Percentiles rank a stretch among this genome's conserved stretches.
Evolutionary conservation across 2,888 invertebrate genomes (phyloP).

Genomic region (Drosophila meridionalis): DNA sequence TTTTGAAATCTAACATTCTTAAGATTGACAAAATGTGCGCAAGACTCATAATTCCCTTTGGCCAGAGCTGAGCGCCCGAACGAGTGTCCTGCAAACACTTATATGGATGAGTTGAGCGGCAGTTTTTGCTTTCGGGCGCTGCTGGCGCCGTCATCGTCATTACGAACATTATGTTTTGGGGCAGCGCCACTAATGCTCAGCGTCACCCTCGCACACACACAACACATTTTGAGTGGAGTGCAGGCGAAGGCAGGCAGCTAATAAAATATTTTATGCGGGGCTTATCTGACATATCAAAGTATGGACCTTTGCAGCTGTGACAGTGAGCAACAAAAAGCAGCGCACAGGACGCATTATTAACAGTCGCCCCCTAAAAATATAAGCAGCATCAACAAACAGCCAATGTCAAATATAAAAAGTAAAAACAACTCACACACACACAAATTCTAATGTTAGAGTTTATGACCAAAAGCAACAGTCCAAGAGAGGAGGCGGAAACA

Average conservation of each 20-base stretch:
- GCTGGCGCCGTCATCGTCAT: slow-evolving; percentile 62
- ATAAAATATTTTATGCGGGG: slow-evolving; percentile 78
- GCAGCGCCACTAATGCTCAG: slow-evolving; percentile 11
- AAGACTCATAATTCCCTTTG: not conserved
- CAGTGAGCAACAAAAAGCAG: slow-evolving; percentile 55
- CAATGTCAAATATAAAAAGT: slow-evolving; percentile 69
- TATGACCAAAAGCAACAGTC: slow-evolving; percentile 72
- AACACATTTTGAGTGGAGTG: slow-evolving; percentile 23
- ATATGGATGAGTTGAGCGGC: slow-evolving; percentile 56
- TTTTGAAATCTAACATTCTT: not conserved
- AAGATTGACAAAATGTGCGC: not conserved
- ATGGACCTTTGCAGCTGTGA: slow-evolving; percentile 69
- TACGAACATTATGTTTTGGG: slow-evolving; percentile 54
- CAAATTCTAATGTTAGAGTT: slow-evolving; percentile 67
- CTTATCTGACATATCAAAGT: slow-evolving; percentile 73
- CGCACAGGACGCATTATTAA: slow-evolving; percentile 69
- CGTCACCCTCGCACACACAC: not conserved
- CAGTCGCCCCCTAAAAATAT: slow-evolving; percentile 55
- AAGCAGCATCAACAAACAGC: slow-evolving; percentile 62
- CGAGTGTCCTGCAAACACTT: slow-evolving; percentile 40
- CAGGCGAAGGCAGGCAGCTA: slow-evolving; percentile 55
- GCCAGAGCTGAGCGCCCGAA: slow-evolving; percentile 6
- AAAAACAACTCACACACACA: slow-evolving; percentile 33
- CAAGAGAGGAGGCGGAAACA: slow-evolving; percentile 16
- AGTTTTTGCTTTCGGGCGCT: slow-evolving; percentile 52